phyloP scores from a whole-genome alignment of 37 sponge, comb jelly and placozoan genomes.

The Mnemiopsis leidyi region DNA sequence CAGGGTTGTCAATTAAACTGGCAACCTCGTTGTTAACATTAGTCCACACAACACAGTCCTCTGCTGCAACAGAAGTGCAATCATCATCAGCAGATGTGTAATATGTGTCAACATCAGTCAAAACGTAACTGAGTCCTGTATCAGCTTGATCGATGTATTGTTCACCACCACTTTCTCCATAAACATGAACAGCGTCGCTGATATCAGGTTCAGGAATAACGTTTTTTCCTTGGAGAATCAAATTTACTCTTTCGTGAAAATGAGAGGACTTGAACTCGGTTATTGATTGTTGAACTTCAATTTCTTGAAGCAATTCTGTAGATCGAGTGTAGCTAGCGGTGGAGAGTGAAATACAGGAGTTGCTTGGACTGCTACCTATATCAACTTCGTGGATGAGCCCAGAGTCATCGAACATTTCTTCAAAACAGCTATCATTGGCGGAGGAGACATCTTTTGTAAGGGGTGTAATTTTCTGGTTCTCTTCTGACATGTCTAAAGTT shows the following conservation, averaged over 20 bases:
- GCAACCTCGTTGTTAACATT: neutral
- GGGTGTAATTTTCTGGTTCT: no score
- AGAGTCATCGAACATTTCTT: no score
- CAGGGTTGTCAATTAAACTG: neutral
- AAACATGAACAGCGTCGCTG: neutral
- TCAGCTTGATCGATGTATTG: neutral
- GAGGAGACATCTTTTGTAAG: no score
- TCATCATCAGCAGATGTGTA: conserved; percentile 61
- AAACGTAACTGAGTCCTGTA: neutral
- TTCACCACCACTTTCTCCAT: neutral
- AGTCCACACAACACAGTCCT: neutral
- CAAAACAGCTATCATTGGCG: no score
- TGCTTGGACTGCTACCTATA: neutral
- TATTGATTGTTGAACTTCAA: neutral
- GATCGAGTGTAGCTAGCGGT: neutral
- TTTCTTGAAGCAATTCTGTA: neutral
- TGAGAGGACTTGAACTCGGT: neutral
- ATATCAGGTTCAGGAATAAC: neutral
- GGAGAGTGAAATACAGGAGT: neutral
- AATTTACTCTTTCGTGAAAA: neutral
- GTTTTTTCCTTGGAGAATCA: neutral
- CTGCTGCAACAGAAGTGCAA: neutral
- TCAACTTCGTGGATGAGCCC: no score
- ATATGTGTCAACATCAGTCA: conserved; percentile 56
- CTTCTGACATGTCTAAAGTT: no score